Evolutionary conservation across 1,140 invertebrate genomes (phyloP), one percentile per base, ranked within the genome.

Genomic region (Cylas formicarius): DNA sequence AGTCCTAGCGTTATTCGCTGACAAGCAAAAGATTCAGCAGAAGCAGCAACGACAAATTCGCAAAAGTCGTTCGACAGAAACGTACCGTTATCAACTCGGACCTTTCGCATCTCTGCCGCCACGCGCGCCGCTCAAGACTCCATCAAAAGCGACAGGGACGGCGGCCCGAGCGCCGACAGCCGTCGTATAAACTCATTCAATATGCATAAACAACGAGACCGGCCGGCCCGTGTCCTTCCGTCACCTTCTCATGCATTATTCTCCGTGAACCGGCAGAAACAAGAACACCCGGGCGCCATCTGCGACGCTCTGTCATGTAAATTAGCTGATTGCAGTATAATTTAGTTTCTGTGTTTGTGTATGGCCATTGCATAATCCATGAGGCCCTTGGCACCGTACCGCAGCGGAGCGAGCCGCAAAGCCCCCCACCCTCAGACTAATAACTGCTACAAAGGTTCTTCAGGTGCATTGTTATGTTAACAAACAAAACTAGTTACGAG

Each of bases 281-380:
- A 49, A 47, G 38, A 35, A 27, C 26, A 13, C n/a, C 13, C 27
- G 43, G 11, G 34, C 52, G 42, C 48, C 52, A 54, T 54, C 52
- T 54, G 52, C 44, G 39, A 18, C 48, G 29, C 42, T 53, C 46
- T 54, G 52, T 50, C 52, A 54, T 54, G 52, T 54, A 54, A 54
- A 54, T 54, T 54, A 54, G 44, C 45, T 54, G 52, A 50, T 54
- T 54, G 48, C 48, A 50, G 44, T 37, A 42, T 50, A 54, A 54
- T 54, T 54, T 49, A 50, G 52, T 54, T 54, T 54, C 52, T 48
- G 52, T 50, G 44, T 54, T 54, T 50, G 48, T n/a, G n/a, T 50
- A 54, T 50, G 52, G 48, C 29, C 37, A 42, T 46, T 48, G 52
- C 52, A 51, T 53, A 53, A 53, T 43, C 47, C 47, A 27, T 19